These are phyloP conservation scores for Paguma larvata DNA, from an alignment of 2,797 vertebrate species.

Conservation along the genomic window DNA sequence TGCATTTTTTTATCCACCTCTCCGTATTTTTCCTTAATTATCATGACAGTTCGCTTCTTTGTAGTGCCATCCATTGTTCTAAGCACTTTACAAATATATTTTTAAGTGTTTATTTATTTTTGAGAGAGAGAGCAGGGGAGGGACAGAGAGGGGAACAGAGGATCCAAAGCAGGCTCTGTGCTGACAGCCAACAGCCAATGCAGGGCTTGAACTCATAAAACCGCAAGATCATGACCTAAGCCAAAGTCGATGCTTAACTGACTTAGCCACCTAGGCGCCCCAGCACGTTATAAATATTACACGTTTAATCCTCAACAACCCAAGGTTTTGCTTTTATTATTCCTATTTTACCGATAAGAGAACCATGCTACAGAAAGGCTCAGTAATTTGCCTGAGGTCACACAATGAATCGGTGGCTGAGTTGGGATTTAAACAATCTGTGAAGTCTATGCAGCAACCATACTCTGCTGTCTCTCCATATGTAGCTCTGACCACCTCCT, in stretches of 20 bases:
- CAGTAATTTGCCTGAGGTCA: neutral
- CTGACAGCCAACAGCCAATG: too few species aligned
- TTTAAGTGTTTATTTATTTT: too few species aligned
- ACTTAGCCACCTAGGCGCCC: too few species aligned
- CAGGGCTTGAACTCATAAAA: too few species aligned
- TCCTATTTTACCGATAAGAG: conserved; percentile 28
- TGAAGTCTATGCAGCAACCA: neutral
- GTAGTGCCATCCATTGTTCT: neutral
- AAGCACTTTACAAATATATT: neutral
- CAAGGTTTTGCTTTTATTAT: neutral
- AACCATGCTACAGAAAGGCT: neutral
- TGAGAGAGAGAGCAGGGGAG: too few species aligned
- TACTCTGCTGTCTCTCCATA: neutral
- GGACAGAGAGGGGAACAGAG: too few species aligned
- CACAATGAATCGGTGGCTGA: neutral
- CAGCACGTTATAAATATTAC: neutral
- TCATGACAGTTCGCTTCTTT: neutral
- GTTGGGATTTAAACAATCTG: neutral
- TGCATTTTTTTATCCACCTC: neutral
- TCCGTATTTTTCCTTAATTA: conserved; percentile 9
- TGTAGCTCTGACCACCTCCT: neutral
- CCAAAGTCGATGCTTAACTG: too few species aligned
- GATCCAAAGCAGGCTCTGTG: too few species aligned
- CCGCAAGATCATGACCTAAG: too few species aligned
- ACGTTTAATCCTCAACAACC: neutral